Evolutionary conservation across 30 jellyfish, hydroid and myxozoan species (phyloP).

Genomic region (Cassiopea xamachana): DNA sequence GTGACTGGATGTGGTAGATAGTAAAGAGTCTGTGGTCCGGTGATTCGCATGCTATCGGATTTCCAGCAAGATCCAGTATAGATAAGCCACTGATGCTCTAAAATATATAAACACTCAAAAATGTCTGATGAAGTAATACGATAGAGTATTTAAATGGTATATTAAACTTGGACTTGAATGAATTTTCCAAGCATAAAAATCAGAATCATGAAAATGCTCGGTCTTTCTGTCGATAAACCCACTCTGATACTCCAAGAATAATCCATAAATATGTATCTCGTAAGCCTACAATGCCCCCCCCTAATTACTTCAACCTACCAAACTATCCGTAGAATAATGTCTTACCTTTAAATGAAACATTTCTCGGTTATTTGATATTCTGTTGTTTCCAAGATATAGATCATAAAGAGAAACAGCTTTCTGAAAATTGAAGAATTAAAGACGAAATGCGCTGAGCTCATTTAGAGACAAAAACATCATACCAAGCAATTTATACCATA

Average conservation of each 20-base stretch:
- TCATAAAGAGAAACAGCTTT: slow-evolving; percentile 75
- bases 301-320: not conserved
- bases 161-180: no score
- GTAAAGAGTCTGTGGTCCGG: slow-evolving; percentile 76
- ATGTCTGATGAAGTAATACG: not conserved
- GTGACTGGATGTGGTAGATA: slow-evolving; percentile 74
- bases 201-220: no score
- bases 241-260: no score
- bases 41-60: slow-evolving; percentile 77
- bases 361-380: slow-evolving; percentile 74
- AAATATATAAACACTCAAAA: not conserved
- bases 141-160: no score
- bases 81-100: slow-evolving; percentile 64
- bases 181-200: no score
- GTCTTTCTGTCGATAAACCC: no score
- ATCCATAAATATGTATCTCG: no score
- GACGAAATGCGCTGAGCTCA: not conserved
- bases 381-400: slow-evolving; percentile 84
- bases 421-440: slow-evolving; percentile 22
- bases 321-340: not conserved
- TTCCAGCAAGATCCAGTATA: slow-evolving; percentile 87
- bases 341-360: slow-evolving; percentile 81
- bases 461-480: no score
- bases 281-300: no score
- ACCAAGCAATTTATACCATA: no score